Conservation (phyloP, 1,140 invertebrate genomes). For the Ganaspis sp. region DNA sequence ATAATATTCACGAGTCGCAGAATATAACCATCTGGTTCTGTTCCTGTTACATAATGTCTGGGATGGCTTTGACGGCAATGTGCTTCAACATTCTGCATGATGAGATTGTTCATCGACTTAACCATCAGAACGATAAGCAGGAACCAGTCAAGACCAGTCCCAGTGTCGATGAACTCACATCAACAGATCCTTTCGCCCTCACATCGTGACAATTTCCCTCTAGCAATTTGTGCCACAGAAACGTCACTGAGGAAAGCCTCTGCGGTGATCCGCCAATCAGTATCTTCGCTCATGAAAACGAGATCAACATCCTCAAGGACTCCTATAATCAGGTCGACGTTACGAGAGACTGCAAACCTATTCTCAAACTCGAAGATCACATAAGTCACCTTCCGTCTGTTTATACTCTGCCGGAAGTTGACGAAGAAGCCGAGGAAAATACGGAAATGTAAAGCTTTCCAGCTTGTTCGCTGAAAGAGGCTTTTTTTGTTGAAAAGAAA, state of each 20-base stretch:
- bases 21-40: slow-evolving; percentile 90
- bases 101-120: slow-evolving; percentile 89
- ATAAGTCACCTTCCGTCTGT: slow-evolving; percentile 73
- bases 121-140: slow-evolving; percentile 78
- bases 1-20: slow-evolving; percentile 79
- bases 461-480: too few relatives aligned
- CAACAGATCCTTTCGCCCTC: slow-evolving; percentile 77
- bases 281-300: slow-evolving; percentile 75
- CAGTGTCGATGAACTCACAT: slow-evolving; percentile 77
- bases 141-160: slow-evolving; percentile 74
- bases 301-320: slow-evolving; percentile 74
- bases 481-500: neutral
- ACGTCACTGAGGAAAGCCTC: slow-evolving; percentile 81
- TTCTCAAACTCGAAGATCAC: slow-evolving; percentile 71
- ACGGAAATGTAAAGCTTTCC: slow-evolving; percentile 78
- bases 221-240: slow-evolving; percentile 79
- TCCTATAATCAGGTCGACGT: slow-evolving; percentile 74
- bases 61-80: slow-evolving; percentile 97
- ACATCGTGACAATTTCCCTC: slow-evolving; percentile 83
- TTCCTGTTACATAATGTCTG: slow-evolving; percentile 96
- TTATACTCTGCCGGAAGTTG: slow-evolving; percentile 80
- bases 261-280: slow-evolving; percentile 79
- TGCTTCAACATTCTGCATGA: slow-evolving; percentile 98
- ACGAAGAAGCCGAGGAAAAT: slow-evolving; percentile 80
- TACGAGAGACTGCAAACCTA: slow-evolving; percentile 72